These are phyloP conservation scores for Drosophila imparisetae DNA, from an alignment of 2,888 invertebrate species.

Conservation along the genomic window DNA sequence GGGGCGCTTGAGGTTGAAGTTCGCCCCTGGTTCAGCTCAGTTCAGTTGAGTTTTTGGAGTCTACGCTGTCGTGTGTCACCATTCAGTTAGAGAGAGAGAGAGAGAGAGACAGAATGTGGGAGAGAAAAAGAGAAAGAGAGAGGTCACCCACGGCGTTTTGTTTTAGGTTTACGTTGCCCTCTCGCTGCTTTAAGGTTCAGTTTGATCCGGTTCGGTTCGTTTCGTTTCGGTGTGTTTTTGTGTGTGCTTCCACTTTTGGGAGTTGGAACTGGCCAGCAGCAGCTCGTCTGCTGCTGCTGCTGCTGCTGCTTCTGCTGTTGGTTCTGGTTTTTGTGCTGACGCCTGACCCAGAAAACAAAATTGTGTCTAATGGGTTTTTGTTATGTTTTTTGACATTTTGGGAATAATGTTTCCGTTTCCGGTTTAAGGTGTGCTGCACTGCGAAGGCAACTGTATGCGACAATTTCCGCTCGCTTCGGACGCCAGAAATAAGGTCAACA, in stretches of 20 bases:
- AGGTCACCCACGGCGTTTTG: slow-evolving; percentile 63
- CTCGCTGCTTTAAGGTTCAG: slow-evolving; percentile 9
- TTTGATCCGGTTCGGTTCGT: slow-evolving; percentile 4
- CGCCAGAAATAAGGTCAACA: slow-evolving; percentile 68
- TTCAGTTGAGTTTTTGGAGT: slow-evolving; percentile 40
- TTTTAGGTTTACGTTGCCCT: slow-evolving; percentile 47
- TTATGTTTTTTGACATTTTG: slow-evolving; percentile 80
- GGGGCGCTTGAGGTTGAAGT: slow-evolving; percentile 3
- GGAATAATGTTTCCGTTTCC: slow-evolving; percentile 80
- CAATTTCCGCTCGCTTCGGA: slow-evolving; percentile 63
- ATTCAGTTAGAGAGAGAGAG: not conserved
- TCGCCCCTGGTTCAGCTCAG: slow-evolving; percentile 38
- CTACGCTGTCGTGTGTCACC: slow-evolving; percentile 57
- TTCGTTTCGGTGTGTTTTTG: slow-evolving; percentile 35
- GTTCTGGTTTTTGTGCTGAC: slow-evolving; percentile 45
- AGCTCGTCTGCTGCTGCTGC: slow-evolving; percentile 6
- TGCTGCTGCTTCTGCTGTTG: slow-evolving; percentile 3
- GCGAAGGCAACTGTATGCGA: slow-evolving; percentile 61
- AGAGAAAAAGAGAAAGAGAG: not conserved
- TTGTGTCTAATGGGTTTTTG: slow-evolving; percentile 79
- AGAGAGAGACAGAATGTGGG: not conserved
- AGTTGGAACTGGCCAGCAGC: slow-evolving; percentile 36
- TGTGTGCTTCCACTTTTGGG: slow-evolving; percentile 63
- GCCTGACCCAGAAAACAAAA: slow-evolving; percentile 76
- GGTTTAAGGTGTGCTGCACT: slow-evolving; percentile 74